Evolutionary conservation across 2,113 vertebrate genomes (phyloP).

Genomic region (Noturus placidus): DNA sequence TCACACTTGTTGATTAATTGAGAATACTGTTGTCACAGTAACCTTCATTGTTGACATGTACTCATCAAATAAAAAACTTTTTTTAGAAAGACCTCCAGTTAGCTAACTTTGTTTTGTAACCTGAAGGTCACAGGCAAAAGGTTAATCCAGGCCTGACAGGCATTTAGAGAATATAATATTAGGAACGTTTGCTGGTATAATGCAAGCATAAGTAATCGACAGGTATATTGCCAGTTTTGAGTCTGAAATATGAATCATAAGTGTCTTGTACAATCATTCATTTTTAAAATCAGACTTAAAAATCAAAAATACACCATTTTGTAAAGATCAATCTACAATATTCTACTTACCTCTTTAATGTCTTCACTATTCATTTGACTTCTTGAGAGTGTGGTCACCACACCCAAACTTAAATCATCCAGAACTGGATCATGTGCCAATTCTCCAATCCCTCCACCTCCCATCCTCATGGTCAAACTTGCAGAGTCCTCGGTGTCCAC

Average conservation of each 20-base stretch:
- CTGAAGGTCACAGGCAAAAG: not conserved
- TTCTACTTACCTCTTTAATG: slow-evolving; percentile 77
- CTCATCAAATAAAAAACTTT: not conserved
- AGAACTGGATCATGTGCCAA: slow-evolving; percentile 69
- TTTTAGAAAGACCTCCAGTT: not conserved
- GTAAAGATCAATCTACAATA: not conserved
- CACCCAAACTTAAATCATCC: slow-evolving; percentile 71
- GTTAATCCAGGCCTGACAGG: not conserved
- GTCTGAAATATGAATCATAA: not conserved
- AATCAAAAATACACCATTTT: not conserved
- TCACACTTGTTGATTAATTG: not conserved
- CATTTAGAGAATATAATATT: not conserved
- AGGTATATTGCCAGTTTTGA: not conserved
- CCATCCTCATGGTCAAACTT: slow-evolving; percentile 42
- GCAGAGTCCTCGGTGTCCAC: slow-evolving; percentile 63
- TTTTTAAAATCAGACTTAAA: not conserved
- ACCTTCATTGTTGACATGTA: too few species aligned
- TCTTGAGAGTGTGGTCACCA: slow-evolving; percentile 71
- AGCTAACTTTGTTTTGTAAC: not conserved
- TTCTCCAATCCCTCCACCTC: slow-evolving; percentile 62
- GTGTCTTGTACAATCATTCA: not conserved
- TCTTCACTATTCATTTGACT: slow-evolving; percentile 61
- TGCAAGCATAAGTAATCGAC: not conserved
- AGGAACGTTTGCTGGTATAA: not conserved
- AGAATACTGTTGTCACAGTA: too few species aligned